A percentile compares a stretch with the other conserved stretches of the same genome.
Conservation (phyloP, 1,140 invertebrate species). For the Drosophila watanabei region DNA sequence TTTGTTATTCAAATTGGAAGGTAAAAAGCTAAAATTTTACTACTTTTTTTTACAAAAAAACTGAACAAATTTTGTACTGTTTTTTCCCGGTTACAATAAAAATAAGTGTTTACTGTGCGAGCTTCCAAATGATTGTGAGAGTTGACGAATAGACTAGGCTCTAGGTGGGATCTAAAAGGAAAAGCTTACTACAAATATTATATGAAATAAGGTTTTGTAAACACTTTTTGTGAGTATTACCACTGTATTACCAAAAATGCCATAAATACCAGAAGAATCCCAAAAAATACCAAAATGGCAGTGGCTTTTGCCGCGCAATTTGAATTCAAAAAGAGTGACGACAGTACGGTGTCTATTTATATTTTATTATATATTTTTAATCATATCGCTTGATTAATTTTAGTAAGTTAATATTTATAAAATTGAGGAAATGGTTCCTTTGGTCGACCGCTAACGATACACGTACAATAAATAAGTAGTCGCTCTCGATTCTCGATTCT, state of each 20-base stretch:
- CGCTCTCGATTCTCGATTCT: constrained; percentile 36
- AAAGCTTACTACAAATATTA: neutral
- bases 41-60: too few relatives aligned
- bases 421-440: constrained; percentile 40
- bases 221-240: too few relatives aligned
- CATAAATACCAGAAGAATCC: neutral
- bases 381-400: constrained; percentile 30
- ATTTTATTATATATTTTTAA: constrained; percentile 33
- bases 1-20: too few relatives aligned
- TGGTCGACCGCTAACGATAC: constrained; percentile 35
- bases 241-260: too few relatives aligned
- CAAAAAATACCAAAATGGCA: too few relatives aligned
- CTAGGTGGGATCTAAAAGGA: neutral
- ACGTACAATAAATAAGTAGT: constrained; percentile 36
- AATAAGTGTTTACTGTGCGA: neutral
- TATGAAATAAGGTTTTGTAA: too few relatives aligned
- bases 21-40: too few relatives aligned
- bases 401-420: constrained; percentile 21
- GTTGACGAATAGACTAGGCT: neutral
- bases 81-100: neutral
- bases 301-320: neutral
- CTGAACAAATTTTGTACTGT: neutral
- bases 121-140: neutral
- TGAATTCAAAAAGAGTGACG: neutral
- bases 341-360: constrained; percentile 12